Evolutionary conservation across 2,888 invertebrate species (phyloP).

Genomic region (Phyllotreta striolata): DNA sequence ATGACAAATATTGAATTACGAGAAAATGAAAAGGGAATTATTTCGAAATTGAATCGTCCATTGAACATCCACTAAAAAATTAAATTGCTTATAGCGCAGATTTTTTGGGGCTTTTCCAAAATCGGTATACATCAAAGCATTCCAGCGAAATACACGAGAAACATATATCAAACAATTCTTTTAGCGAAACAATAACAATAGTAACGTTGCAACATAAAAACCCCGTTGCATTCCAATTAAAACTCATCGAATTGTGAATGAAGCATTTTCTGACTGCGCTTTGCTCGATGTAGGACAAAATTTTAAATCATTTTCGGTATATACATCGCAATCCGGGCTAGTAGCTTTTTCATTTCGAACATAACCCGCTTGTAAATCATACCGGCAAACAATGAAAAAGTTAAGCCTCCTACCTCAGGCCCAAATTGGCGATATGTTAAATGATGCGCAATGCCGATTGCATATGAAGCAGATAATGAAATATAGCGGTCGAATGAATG

Average conservation of each 20-base stretch:
- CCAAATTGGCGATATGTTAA: conserved; percentile 48
- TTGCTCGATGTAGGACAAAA: conserved; percentile 35
- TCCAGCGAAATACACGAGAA: too few species aligned
- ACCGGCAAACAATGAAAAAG: conserved; percentile 46
- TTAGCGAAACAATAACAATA: conserved; percentile 7
- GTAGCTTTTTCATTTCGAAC: conserved; percentile 33
- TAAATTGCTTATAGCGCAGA: too few species aligned
- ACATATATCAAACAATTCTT: not conserved
- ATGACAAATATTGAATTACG: conserved; percentile 8
- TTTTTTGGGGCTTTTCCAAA: too few species aligned
- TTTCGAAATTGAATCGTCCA: too few species aligned
- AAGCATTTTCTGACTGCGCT: conserved; percentile 23
- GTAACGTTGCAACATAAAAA: not conserved
- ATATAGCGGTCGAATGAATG: conserved; percentile 42
- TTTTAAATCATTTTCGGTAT: conserved; percentile 35
- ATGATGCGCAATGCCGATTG: conserved; percentile 48
- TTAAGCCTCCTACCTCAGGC: conserved; percentile 35
- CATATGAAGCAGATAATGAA: conserved; percentile 43
- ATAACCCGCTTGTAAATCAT: conserved; percentile 45
- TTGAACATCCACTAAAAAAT: too few species aligned
- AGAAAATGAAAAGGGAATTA: not conserved
- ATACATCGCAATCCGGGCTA: conserved; percentile 22
- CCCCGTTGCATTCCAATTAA: conserved; percentile 16
- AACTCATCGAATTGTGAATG: conserved; percentile 18
- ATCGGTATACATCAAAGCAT: too few species aligned